These are phyloP conservation scores for Myotis brandtii DNA, from an alignment of 2,113 vertebrate species.

Conservation along the genomic window DNA sequence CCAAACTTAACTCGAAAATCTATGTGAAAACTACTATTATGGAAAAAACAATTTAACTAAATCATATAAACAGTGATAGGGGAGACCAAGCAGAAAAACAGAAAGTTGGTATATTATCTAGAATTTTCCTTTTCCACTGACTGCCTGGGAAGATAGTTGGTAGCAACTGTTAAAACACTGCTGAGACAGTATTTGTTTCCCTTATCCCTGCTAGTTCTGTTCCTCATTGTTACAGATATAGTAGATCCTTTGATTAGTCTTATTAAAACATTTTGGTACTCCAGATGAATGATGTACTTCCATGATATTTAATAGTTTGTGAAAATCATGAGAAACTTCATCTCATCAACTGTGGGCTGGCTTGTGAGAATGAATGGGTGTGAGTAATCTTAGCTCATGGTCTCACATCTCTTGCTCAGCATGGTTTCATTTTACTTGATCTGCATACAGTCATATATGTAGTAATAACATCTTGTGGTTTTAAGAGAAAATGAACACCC, in stretches of 20 bases:
- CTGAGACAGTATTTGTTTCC: background rate
- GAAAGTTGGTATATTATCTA: background rate
- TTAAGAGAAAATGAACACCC: background rate
- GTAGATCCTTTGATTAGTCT: background rate
- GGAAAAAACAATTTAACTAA: conserved; percentile 8
- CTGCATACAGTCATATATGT: background rate
- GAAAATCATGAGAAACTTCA: background rate
- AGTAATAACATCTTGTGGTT: background rate
- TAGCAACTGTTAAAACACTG: background rate
- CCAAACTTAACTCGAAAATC: background rate
- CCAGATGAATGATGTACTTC: background rate
- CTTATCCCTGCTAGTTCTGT: background rate
- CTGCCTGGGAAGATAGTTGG: background rate
- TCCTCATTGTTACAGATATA: background rate
- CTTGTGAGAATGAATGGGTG: background rate
- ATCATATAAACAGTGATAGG: background rate
- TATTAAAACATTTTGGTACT: background rate
- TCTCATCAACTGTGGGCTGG: background rate
- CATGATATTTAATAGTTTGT: background rate
- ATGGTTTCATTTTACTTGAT: background rate
- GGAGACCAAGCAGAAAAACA: background rate
- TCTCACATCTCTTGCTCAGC: background rate
- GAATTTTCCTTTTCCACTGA: background rate
- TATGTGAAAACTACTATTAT: background rate
- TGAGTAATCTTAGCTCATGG: background rate